Base-by-base conservation (phyloP, 2,888 invertebrate species). In the Eristalinus sepulchralis region DNA sequence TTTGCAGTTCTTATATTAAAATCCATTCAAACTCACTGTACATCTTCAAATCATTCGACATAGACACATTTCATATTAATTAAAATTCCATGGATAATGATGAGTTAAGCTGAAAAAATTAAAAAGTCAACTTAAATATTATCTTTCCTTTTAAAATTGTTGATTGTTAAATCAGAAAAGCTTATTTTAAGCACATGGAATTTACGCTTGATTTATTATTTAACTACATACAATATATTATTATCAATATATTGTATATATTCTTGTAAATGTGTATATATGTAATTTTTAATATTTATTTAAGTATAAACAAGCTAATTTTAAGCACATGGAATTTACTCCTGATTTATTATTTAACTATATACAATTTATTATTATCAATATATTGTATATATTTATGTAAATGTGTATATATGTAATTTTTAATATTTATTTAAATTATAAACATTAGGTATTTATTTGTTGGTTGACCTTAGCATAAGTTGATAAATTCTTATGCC, bases 11-110 rank as follows among this genome's bases (percentile, higher is more conserved):
- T 36, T 60, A 77, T 62, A 71, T 47, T 64, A 55, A 31, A 78
- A 73, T 57, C 57, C 53, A 55, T 78, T 62, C 60, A 17, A 79
- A 83, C 83, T 83, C 83, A 83, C 83, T 67, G 60, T 68, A 63
- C 34, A 13, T 67, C 67, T 27, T 66, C 53, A 60, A 57, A 3
- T 31, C 17, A 20, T 27, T 22, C n/a, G 17, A 27, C 27, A 6
- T 6, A 76, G 47, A 27, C 55, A 67, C 47, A 17, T 5, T 67
- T 81, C 66, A 53, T 47, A 67, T 39, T 22, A 66, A 73, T 27
- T 36, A 59, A 17, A 59, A 66, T 66, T 76, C 82, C 76, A 55
- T 34, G 33, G 13, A 17, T 59, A 36, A 17, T 62, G 66, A 78
- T 60, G 62, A 13, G 73, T 62, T 4, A 57, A 62, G 72, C 31